Percentiles rank a stretch among this genome's conserved stretches.
These are phyloP conservation scores for Parazoanthus swiftii DNA, from an alignment of 92 coral and sea anemone genomes.

Conservation along the genomic window DNA sequence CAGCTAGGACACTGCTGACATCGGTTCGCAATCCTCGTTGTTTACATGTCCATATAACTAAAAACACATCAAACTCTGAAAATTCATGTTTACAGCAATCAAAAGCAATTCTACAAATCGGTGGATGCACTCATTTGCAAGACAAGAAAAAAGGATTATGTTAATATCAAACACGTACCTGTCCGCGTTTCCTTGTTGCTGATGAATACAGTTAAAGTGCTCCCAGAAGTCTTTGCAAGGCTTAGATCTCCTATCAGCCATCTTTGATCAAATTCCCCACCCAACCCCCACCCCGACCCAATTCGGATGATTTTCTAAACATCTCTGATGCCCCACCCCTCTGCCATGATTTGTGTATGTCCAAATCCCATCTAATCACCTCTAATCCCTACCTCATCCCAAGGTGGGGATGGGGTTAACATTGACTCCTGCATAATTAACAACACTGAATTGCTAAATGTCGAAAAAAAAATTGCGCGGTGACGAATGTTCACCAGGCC, in stretches of 20 bases:
- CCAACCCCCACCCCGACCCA: not conserved
- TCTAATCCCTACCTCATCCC: constrained; percentile 29
- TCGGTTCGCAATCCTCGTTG: not conserved
- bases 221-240: constrained; percentile 19
- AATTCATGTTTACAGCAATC: not conserved
- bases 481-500: too few relatives aligned
- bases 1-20: not conserved
- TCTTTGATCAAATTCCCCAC: constrained; percentile 6
- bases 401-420: constrained; percentile 2
- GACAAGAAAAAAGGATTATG: constrained; percentile 24
- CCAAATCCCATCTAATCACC: too few relatives aligned
- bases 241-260: not conserved
- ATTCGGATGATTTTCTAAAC: constrained; percentile 2
- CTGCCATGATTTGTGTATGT: too few relatives aligned
- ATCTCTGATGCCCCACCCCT: constrained; percentile 24
- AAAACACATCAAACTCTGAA: constrained; percentile 21
- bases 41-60: not conserved
- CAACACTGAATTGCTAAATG: too few relatives aligned
- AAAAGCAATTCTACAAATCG: not conserved
- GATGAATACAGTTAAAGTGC: not conserved
- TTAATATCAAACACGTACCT: constrained; percentile 20
- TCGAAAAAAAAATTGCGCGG: too few relatives aligned
- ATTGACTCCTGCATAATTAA: constrained; percentile 19
- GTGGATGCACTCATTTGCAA: constrained; percentile 8
- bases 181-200: not conserved